Conservation (phyloP, 2,797 vertebrate genomes). For the Myripristis murdjan region DNA sequence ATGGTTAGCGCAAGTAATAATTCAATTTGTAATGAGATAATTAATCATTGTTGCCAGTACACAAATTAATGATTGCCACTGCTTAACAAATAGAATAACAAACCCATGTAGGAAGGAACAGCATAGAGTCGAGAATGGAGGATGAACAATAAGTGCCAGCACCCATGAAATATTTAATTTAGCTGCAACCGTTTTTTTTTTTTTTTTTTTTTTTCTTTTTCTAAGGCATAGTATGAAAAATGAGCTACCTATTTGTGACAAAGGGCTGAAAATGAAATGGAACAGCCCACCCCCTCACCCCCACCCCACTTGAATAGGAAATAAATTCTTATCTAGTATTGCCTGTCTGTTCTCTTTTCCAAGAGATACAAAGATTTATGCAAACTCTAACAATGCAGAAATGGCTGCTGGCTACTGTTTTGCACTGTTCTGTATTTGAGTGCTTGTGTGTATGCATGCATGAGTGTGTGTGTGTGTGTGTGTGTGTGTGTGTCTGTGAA, state of each 20-base stretch:
- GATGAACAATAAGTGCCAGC: constrained; percentile 48
- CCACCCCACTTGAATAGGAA: constrained; percentile 49
- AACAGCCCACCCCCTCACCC: constrained; percentile 45
- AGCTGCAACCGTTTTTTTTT: constrained; percentile 21
- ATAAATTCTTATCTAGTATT: constrained; percentile 62
- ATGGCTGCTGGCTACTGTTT: constrained; percentile 58
- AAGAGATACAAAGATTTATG: constrained; percentile 69
- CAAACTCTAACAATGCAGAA: constrained; percentile 57
- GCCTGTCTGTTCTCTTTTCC: constrained; percentile 58
- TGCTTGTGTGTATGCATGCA: constrained; percentile 13
- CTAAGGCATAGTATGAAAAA: constrained; percentile 72
- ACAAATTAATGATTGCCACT: constrained; percentile 75
- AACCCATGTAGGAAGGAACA: constrained; percentile 6
- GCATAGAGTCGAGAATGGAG: constrained; percentile 28
- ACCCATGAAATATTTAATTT: constrained; percentile 60
- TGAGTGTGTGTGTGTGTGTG: neutral
- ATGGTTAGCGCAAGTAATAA: constrained; percentile 75
- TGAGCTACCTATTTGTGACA: constrained; percentile 66
- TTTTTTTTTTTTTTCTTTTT: constrained; percentile 36
- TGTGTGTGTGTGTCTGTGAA: constrained; percentile 2
- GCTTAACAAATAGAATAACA: constrained; percentile 64
- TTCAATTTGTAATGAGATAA: constrained; percentile 81
- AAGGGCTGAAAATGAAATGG: constrained; percentile 60
- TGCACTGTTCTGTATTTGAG: constrained; percentile 12
- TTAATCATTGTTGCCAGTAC: constrained; percentile 81